Base-by-base conservation (phyloP, 2,113 vertebrate species). In the Numenius arquata region DNA sequence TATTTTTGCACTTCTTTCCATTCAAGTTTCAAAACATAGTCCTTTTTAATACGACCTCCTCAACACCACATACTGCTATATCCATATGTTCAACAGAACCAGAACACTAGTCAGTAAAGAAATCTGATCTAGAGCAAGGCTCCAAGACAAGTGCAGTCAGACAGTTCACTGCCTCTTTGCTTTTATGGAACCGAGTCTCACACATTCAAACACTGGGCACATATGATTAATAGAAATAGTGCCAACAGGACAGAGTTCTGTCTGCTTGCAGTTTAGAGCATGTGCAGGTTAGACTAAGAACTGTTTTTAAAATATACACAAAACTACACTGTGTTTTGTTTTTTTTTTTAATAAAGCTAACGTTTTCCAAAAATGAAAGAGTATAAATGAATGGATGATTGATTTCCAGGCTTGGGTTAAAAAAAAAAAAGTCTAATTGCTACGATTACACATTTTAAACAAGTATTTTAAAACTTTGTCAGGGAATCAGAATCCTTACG, bases 291-390 rank as follows among this genome's bases (percentile, higher is more conserved):
- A 83, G 15, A n/a, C 45, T 45, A 22, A 70, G 12, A 45, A 17
- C 9, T 66, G 40, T 67, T 55, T 48, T 58, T 26, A 58, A 56
- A 59, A 53, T 1, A 27, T 4, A 50, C 8, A 59, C 6, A 59
- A 48, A 72, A 6, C 2, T 4, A 53, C 32, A 73, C 3, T 40
- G 25, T 17, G 11, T 5, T 1, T 12, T 47, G n/a, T 0, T 20
- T 52, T 29, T 62, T 40, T 15, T 6, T 22, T 36, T 12, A 34
- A 55, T 8, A 53, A 67, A 38, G 1, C 0, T 22, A 36, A 11
- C 0, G 0, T 36, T 56, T 62, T 43, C 20, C 9, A 85, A 72
- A 61, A 41, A 15, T 0, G 2, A 17, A 78, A 40, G 8, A 61
- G 30, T 3, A 56, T 15, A 63, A 89, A 56, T n/a, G 4, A 91